Evolutionary conservation across 2,888 invertebrate genomes (phyloP).

Genomic region (Dryobotodes eremita): DNA sequence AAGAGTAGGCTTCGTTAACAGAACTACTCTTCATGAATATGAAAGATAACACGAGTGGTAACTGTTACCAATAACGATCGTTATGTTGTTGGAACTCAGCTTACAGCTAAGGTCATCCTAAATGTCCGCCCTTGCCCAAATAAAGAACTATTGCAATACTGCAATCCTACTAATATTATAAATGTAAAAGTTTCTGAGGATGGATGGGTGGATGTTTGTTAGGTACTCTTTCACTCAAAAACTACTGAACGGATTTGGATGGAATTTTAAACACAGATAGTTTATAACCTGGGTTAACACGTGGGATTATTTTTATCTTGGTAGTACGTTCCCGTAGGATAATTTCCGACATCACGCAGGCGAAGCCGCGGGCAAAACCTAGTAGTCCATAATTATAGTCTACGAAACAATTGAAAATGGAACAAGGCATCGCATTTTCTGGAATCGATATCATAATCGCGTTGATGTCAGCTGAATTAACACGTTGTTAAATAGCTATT

Average conservation of each 20-base stretch:
- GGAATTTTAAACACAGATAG: too few species aligned
- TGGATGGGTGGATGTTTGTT: too few species aligned
- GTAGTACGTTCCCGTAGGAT: too few species aligned
- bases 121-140: not conserved
- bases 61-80: not conserved
- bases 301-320: too few species aligned
- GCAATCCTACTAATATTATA: too few species aligned
- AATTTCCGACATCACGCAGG: too few species aligned
- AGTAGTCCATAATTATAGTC: not conserved
- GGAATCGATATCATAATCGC: too few species aligned
- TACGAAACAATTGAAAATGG: not conserved
- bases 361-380: too few species aligned
- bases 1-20: not conserved
- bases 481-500: not conserved
- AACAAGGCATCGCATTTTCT: not conserved
- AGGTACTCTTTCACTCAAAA: too few species aligned
- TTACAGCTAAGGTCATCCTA: not conserved
- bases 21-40: not conserved
- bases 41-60: not conserved
- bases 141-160: not conserved
- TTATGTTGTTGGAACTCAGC: not conserved
- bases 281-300: too few species aligned
- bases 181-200: too few species aligned
- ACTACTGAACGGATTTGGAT: too few species aligned
- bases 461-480: not conserved